phyloP scores from a whole-genome alignment of 2,113 vertebrate species.

The Buteo buteo region DNA sequence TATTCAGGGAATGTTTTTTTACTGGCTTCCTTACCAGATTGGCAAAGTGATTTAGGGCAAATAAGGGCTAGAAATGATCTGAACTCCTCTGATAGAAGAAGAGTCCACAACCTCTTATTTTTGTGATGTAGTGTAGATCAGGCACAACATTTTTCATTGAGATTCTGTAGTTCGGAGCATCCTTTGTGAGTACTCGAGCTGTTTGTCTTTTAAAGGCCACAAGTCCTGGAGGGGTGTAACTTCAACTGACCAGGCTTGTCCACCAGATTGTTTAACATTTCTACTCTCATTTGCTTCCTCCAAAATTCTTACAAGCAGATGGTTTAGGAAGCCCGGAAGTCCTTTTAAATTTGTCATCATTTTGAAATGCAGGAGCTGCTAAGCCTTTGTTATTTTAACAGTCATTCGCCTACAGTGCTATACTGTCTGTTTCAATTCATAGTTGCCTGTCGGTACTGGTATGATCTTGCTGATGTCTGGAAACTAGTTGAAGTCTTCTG shows the following conservation, averaged over 20 bases:
- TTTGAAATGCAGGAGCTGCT: background rate
- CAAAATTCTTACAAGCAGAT: background rate
- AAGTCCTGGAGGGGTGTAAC: background rate
- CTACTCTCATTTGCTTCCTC: background rate
- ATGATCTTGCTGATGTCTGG: background rate
- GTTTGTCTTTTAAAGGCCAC: background rate
- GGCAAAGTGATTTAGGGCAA: background rate
- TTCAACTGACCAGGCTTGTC: background rate
- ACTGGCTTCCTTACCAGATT: background rate
- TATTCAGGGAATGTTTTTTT: background rate
- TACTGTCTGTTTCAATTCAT: background rate
- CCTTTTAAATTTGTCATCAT: background rate
- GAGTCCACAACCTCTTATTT: background rate
- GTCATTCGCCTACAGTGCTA: background rate
- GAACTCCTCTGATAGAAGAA: background rate
- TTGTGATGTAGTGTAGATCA: background rate
- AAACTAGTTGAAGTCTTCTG: background rate
- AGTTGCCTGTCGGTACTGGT: background rate
- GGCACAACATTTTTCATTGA: background rate
- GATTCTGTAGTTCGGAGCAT: background rate
- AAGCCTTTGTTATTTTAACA: background rate
- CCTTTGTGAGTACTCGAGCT: background rate
- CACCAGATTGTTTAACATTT: background rate
- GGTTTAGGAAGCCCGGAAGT: background rate
- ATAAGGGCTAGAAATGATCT: background rate